Percentiles rank a stretch among this genome's conserved stretches.
Evolutionary conservation across 2,113 vertebrate species (phyloP).

Genomic region (Camelus bactrianus): DNA sequence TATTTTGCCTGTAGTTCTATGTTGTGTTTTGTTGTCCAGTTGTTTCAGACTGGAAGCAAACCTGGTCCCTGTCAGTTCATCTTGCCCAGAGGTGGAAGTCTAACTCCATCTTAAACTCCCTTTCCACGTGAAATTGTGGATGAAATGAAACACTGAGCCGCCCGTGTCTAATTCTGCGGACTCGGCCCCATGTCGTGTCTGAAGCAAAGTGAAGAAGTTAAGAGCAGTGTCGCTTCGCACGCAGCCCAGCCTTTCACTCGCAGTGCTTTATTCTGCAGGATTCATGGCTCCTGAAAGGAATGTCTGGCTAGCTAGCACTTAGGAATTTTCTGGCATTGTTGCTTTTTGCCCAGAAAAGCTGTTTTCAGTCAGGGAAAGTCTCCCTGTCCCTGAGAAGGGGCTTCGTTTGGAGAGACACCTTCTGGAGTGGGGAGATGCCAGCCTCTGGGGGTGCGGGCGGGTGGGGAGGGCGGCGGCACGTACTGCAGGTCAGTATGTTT

Average conservation of each 20-base stretch:
- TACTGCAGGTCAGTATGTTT: background rate
- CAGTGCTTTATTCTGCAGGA: background rate
- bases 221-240: background rate
- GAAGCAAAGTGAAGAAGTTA: background rate
- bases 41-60: constrained; percentile 34
- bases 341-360: background rate
- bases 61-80: constrained; percentile 16
- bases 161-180: background rate
- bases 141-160: background rate
- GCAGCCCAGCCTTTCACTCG: accelerated
- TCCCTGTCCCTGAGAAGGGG: background rate
- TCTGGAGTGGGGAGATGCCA: too few species aligned
- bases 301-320: background rate
- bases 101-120: constrained; percentile 38
- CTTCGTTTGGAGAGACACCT: background rate
- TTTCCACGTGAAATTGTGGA: constrained; percentile 4
- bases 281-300: background rate
- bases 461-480: too few species aligned
- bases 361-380: background rate
- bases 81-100: constrained; percentile 34
- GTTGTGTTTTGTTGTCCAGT: background rate
- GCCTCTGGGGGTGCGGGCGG: background rate
- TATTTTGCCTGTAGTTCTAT: constrained; percentile 26
- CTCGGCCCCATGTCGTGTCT: background rate
- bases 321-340: background rate